Percentiles rank a stretch among this genome's conserved stretches.
Evolutionary conservation across 2,797 vertebrate species (phyloP).

Genomic region (Xiphophorus birchmanni): DNA sequence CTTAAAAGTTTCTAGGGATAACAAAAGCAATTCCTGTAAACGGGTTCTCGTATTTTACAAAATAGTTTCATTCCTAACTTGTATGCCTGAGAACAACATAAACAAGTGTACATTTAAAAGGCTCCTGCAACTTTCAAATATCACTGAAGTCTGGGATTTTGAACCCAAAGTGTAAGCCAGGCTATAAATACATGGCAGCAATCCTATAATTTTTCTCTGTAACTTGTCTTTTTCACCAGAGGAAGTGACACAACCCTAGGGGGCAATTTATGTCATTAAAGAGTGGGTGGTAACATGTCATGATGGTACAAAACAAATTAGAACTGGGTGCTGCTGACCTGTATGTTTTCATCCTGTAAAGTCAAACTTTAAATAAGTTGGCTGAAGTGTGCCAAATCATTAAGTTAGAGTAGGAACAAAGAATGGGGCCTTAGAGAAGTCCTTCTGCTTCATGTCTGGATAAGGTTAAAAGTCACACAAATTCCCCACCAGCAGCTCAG

Average conservation of each 20-base stretch:
- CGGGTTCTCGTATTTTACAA: conserved; percentile 10
- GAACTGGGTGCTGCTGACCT: conserved; percentile 25
- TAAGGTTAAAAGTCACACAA: conserved; percentile 81
- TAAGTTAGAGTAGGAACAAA: conserved; percentile 31
- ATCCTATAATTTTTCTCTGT: conserved; percentile 60
- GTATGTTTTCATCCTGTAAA: conserved; percentile 54
- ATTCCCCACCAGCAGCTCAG: conserved; percentile 74
- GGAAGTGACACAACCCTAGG: conserved; percentile 40
- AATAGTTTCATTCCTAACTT: conserved; percentile 10
- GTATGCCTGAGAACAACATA: conserved; percentile 8
- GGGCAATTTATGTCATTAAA: conserved; percentile 40
- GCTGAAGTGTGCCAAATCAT: conserved; percentile 48
- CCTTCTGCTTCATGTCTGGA: conserved; percentile 43
- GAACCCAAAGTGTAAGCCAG: conserved; percentile 46
- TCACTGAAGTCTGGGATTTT: conserved; percentile 55
- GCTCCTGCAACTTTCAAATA: conserved; percentile 9
- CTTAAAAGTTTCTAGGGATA: conserved; percentile 13
- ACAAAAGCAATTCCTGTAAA: conserved; percentile 7
- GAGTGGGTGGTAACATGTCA: conserved; percentile 29
- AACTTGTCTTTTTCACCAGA: conserved; percentile 46
- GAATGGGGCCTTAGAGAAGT: conserved; percentile 28
- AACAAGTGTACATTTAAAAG: conserved; percentile 24
- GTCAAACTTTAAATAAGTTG: conserved; percentile 36
- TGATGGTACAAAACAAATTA: conserved; percentile 23
- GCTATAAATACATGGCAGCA: conserved; percentile 66